Conservation (phyloP, 2,888 invertebrate genomes). For the Drosophila peninsularis region DNA sequence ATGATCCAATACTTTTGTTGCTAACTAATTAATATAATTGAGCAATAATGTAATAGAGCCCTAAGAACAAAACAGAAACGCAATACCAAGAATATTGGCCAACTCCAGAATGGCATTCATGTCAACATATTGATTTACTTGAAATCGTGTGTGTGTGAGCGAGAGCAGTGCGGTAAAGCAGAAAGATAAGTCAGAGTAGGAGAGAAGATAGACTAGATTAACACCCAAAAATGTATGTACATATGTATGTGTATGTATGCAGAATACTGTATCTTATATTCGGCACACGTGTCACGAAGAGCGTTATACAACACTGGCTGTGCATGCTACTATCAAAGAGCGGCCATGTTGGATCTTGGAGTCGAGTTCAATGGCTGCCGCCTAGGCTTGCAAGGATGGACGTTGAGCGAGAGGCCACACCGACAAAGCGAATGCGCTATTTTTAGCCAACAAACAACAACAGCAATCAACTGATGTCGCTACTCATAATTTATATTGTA, state of each 20-base stretch:
- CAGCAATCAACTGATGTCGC: conserved; percentile 20
- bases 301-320: conserved; percentile 7
- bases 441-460: conserved; percentile 21
- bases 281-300: not conserved
- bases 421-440: conserved; percentile 33
- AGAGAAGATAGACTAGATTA: not conserved
- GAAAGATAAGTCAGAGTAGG: no score
- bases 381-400: conserved; percentile 6
- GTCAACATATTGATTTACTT: not conserved
- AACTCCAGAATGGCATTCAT: not conserved
- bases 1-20: not conserved
- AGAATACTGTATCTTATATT: no score
- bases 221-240: not conserved
- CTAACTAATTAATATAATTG: not conserved
- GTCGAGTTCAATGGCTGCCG: conserved; percentile 42
- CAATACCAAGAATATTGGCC: not conserved
- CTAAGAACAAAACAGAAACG: fast-evolving
- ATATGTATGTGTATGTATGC: no score
- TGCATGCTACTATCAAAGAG: not conserved
- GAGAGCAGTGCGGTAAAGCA: no score
- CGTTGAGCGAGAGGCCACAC: conserved; percentile 3
- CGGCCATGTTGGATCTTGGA: not conserved
- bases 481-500: conserved; percentile 67
- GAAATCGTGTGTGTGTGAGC: not conserved
- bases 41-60: not conserved